A percentile compares a stretch with the other conserved stretches of the same genome.
phyloP scores from a whole-genome alignment of 2,797 vertebrate species.

The Natrix natrix region DNA sequence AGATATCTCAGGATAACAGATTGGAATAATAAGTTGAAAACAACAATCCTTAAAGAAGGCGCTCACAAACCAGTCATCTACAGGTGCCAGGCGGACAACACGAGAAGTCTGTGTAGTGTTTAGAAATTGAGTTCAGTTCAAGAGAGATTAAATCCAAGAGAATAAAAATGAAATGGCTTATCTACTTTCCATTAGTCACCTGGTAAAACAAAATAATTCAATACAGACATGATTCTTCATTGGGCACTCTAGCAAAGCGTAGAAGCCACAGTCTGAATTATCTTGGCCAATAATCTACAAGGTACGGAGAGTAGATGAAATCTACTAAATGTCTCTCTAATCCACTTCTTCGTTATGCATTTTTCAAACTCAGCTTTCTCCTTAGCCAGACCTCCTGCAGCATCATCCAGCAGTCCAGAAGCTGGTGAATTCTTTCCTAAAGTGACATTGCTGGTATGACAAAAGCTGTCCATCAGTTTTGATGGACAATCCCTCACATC shows the following conservation, averaged over 20 bases:
- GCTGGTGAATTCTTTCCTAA: conserved; percentile 28
- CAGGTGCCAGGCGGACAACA: background rate
- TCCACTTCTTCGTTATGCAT: background rate
- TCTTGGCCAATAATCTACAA: background rate
- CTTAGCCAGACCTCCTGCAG: background rate
- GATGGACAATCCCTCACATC: conserved; percentile 7
- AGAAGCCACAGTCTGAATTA: background rate
- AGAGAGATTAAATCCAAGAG: background rate
- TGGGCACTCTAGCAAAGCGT: background rate
- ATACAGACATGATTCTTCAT: background rate
- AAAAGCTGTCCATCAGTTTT: conserved; percentile 24
- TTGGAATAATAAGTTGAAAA: background rate
- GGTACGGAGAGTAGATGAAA: background rate
- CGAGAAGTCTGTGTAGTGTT: background rate
- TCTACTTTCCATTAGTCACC: background rate
- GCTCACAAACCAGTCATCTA: background rate
- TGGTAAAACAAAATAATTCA: background rate
- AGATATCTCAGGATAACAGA: background rate
- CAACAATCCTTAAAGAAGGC: background rate
- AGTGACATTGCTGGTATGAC: conserved; percentile 13
- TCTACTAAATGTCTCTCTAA: background rate
- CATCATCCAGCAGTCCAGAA: background rate
- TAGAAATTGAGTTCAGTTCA: background rate
- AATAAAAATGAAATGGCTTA: background rate
- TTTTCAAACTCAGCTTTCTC: background rate